Evolutionary conservation across 2,888 invertebrate genomes (phyloP), one percentile per base, ranked within the genome.

Genomic region (Dastarcus helophoroides): DNA sequence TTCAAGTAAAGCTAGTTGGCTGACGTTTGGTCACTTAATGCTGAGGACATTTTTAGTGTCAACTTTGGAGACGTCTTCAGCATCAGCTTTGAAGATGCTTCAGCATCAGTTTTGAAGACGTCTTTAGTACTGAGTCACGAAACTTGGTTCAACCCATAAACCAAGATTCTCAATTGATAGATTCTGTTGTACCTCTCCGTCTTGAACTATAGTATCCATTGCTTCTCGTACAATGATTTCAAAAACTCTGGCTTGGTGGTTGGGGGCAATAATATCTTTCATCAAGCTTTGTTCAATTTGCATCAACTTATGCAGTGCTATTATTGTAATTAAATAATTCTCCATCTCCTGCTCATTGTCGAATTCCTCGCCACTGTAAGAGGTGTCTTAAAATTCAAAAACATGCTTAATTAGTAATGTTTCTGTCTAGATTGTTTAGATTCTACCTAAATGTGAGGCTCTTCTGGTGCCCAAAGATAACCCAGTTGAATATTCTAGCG

Each of bases 271-370:
- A 5, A 94, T 80, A 16, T 83, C 85, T 28, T 79, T 73, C 69
- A 93, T 80, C 16, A 84, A 61, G 27, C 78, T 70, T 40, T 84
- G 76, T 60, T 95, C 94, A 58, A 82, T 80, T 46, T 90, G 82
- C 69, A 93, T 84, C 10, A 94, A 65, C 33, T 84, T 77, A 38
- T 84, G 79, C 35, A 91, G 65, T 1, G 83, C 86, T 16, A 85
- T 78, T 3, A 91, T 76, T 48, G 85, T 71, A 23, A 84, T 73
- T 37, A 91, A 63, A 59, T 85, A 88, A 53, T 81, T 78, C 48
- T 86, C 83, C 66, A 84, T 74, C 61, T 88, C 88, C 49, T 81
- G 76, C 53, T 85, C 85, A 32, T 77, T 79, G 41, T 77, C 66
- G 4, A 64, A 51, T 40, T 75, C 74, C 47, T 76, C 76, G 28